Percentiles rank a stretch among this genome's conserved stretches.
These are phyloP conservation scores for Sylvia borin DNA, from an alignment of 2,797 vertebrate genomes.

Conservation along the genomic window DNA sequence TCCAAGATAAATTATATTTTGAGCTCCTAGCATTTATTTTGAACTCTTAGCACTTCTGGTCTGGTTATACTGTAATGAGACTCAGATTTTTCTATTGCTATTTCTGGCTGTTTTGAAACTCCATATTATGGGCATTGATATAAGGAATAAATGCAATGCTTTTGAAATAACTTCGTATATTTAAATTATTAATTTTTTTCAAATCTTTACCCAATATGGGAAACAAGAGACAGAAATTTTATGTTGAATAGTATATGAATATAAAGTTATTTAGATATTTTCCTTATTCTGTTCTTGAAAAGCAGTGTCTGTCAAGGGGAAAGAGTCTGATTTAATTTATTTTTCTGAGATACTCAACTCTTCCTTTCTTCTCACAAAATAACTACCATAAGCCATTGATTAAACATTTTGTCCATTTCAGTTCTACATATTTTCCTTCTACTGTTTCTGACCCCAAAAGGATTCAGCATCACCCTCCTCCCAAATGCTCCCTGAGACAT, in stretches of 20 bases:
- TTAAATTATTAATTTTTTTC: neutral
- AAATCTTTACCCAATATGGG: neutral
- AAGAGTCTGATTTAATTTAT: neutral
- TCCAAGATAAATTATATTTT: neutral
- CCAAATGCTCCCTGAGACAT: neutral
- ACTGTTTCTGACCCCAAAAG: neutral
- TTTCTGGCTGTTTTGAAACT: neutral
- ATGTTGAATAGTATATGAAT: neutral
- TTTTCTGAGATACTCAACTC: neutral
- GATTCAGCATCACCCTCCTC: neutral
- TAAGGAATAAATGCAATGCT: neutral
- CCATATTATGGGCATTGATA: neutral
- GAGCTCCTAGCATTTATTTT: neutral
- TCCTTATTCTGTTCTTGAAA: neutral
- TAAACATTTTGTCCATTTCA: neutral
- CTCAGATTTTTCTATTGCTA: neutral
- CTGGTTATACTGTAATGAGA: neutral
- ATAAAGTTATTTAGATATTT: neutral
- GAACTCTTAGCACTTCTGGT: neutral
- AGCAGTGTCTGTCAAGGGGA: fast-evolving
- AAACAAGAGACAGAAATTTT: neutral
- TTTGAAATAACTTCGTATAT: neutral
- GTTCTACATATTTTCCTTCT: neutral
- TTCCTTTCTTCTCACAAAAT: neutral
- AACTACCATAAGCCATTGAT: neutral